A percentile compares a stretch with the other conserved stretches of the same genome.
These are phyloP conservation scores for Chaetura pelagica DNA, from an alignment of 2,113 vertebrate genomes.

Conservation along the genomic window DNA sequence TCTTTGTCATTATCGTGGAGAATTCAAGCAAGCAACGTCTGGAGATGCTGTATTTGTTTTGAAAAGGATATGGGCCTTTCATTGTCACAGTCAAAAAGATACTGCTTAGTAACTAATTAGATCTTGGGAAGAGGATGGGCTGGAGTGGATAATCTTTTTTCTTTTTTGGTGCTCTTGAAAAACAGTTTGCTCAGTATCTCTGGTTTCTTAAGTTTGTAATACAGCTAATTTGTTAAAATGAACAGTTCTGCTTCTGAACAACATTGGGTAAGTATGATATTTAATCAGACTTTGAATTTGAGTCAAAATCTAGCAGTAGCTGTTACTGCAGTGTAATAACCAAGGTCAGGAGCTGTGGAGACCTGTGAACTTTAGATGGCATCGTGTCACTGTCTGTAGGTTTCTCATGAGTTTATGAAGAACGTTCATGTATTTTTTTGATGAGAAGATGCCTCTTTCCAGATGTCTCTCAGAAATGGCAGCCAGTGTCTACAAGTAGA, in stretches of 20 bases:
- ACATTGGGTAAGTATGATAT: not conserved
- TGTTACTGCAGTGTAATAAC: not conserved
- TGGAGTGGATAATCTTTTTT: not conserved
- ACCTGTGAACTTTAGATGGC: not conserved
- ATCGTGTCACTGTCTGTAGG: not conserved
- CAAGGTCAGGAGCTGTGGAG: not conserved
- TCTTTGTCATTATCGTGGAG: not conserved
- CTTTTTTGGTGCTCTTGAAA: not conserved
- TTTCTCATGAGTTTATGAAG: not conserved
- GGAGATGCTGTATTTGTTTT: not conserved
- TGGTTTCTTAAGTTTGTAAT: not conserved
- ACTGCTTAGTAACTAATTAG: not conserved
- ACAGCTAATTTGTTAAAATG: not conserved
- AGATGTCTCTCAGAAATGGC: not conserved
- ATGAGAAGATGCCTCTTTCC: not conserved
- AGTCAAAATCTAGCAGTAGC: not conserved
- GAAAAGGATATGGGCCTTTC: not conserved
- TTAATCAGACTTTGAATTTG: not conserved
- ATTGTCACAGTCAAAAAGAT: not conserved
- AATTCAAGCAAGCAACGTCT: not conserved
- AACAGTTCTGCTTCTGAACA: not conserved
- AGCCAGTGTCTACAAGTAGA: not conserved
- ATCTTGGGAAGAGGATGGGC: not conserved
- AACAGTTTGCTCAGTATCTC: not conserved
- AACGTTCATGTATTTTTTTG: not conserved